Base-by-base conservation (phyloP, 1,140 invertebrate genomes). In the silkworm (Bombyx mori) region DNA sequence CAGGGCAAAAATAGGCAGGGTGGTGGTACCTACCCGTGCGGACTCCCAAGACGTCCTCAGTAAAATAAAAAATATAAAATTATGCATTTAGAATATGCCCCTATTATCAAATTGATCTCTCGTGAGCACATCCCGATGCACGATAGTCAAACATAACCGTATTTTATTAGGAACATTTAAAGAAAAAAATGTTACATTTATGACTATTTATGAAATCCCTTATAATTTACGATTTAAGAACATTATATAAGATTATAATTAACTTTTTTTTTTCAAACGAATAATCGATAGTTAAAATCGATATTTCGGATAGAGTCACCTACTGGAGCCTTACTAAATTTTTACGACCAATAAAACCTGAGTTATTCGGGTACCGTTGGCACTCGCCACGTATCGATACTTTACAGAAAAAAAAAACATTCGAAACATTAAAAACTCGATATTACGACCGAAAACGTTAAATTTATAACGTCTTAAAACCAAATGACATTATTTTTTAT, bases 391-490 rank as follows among this genome's bases (percentile, higher is more conserved):
- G 66, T 75, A 73, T 42, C 49, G 50, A 51, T 35, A 51, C 42
- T 51, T 51, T 46, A 75, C 68, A 64, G 35, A 72, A 77, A 71
- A 66, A 18, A 65, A 52, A 55, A 44, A 48, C 58, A 75, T 76
- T 63, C 52, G 18, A 42, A 56, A 70, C 71, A 73, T 70, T 79
- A 76, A 80, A 79, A 77, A 71, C 77, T 74, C 76, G 75, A 80
- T 78, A 80, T 79, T 78, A 80, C 75, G 79, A 78, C 63, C 73
- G 66, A 78, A 18, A 77, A 80, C 75, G 72, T 75, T 67, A 76
- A 74, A 82, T 82, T 82, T 82, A 82, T 65, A 71, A 71, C 52
- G 68, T 66, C 68, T 77, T 76, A 76, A 78, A 77, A 75, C 71
- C 74, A 72, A 71, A 80, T 65, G 70, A 67, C 68, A 64, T 44